These are phyloP conservation scores for Tetramorium bicarinatum DNA, from an alignment of 2,888 invertebrate species.

Conservation along the genomic window DNA sequence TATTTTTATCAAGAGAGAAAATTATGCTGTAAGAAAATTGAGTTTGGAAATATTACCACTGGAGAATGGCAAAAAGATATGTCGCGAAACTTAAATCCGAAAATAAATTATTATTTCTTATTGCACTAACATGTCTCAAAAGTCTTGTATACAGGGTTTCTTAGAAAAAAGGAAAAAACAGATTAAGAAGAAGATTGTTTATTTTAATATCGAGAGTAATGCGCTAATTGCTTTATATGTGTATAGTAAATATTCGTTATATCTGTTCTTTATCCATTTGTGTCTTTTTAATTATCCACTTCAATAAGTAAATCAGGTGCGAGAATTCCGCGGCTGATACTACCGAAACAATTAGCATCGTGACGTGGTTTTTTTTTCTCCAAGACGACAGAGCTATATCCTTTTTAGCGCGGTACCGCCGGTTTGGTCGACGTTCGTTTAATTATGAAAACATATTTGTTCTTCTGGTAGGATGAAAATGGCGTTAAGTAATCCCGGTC, in stretches of 20 bases:
- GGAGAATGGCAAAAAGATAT: not conserved
- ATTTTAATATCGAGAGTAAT: conserved; percentile 2
- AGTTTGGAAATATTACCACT: not conserved
- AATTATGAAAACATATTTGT: conserved; percentile 61
- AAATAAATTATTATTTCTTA: not conserved
- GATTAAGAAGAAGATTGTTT: conserved; percentile 22
- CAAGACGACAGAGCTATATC: conserved; percentile 19
- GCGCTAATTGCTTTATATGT: not conserved
- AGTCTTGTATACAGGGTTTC: not conserved
- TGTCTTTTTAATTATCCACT: conserved; percentile 18
- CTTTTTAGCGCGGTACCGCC: not conserved
- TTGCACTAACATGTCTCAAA: not conserved
- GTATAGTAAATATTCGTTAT: not conserved
- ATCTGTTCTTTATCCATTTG: not conserved
- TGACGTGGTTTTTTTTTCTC: conserved; percentile 4
- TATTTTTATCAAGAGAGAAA: not conserved
- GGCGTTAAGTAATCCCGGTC: conserved; percentile 66
- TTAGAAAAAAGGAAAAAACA: not conserved
- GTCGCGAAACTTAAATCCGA: not conserved
- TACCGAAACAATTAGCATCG: conserved; percentile 45
- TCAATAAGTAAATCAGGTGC: conserved; percentile 41
- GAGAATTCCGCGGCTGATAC: not conserved
- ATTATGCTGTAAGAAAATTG: not conserved
- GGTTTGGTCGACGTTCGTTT: conserved; percentile 28
- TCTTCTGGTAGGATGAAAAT: conserved; percentile 57